phyloP scores from a whole-genome alignment of 2,113 vertebrate genomes.

The Aleadryas rufinucha region DNA sequence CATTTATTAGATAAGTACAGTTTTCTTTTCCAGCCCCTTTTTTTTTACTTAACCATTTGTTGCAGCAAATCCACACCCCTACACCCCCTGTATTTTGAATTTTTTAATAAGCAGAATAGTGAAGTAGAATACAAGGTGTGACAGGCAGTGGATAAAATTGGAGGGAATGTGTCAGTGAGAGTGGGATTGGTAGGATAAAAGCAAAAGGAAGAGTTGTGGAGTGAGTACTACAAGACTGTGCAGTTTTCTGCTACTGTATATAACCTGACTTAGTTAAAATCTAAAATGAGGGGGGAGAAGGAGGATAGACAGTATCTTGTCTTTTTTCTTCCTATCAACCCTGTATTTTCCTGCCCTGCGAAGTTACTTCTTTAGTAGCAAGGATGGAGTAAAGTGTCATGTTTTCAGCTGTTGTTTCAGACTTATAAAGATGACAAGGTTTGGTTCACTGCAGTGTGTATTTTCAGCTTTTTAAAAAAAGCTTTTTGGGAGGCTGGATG shows the following conservation, averaged over 20 bases:
- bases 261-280: neutral
- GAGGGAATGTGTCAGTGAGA: neutral
- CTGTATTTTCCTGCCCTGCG: neutral
- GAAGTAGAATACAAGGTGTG: neutral
- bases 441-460: neutral
- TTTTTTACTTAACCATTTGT: neutral
- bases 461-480: neutral
- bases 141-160: neutral
- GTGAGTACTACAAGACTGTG: neutral
- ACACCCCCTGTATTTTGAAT: neutral
- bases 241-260: neutral
- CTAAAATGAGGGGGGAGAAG: neutral
- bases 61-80: neutral
- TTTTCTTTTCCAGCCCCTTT: neutral
- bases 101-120: neutral
- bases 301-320: neutral
- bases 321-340: neutral
- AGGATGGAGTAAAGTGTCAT: neutral
- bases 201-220: neutral
- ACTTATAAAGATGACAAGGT: neutral
- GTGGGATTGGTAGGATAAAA: neutral
- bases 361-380: neutral
- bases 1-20: neutral
- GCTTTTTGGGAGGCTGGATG: neutral
- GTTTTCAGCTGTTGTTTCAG: neutral